Percentiles rank a stretch among this genome's conserved stretches.
Conservation (phyloP, 2,797 vertebrate species). For the Halcyon smyrnensis region DNA sequence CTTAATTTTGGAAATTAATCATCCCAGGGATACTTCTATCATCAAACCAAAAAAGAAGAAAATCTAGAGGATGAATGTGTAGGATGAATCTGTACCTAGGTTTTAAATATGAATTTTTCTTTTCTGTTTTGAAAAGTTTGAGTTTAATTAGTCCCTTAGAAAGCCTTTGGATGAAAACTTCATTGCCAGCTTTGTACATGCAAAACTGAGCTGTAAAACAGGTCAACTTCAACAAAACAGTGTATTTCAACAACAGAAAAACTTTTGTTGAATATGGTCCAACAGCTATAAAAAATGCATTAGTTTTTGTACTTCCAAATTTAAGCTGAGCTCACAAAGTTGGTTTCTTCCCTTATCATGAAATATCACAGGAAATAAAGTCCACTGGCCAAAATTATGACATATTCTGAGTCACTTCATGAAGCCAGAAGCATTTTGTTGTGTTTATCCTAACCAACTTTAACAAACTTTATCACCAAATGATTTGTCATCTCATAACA, state of each 20-base stretch:
- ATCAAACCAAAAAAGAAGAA: not conserved
- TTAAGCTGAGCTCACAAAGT: not conserved
- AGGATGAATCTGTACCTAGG: not conserved
- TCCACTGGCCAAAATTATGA: not conserved
- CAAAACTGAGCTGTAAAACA: not conserved
- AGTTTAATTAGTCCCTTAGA: not conserved
- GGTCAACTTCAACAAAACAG: not conserved
- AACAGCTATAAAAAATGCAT: not conserved
- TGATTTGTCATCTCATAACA: slow-evolving; percentile 44
- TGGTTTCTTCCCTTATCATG: not conserved
- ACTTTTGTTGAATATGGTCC: not conserved
- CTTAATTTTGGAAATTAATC: not conserved
- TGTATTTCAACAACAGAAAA: not conserved
- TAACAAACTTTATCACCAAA: not conserved
- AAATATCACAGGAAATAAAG: not conserved
- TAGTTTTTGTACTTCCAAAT: not conserved
- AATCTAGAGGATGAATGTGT: not conserved
- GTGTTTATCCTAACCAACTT: not conserved
- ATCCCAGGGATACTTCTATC: not conserved
- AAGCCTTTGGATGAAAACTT: not conserved
- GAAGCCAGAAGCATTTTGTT: not conserved
- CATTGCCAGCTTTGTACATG: not conserved
- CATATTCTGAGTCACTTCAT: not conserved
- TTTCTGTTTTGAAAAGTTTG: not conserved
- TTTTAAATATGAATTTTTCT: not conserved